A percentile compares a stretch with the other conserved stretches of the same genome.
Conservation (phyloP, 2,113 vertebrate genomes). For the Chaetodon trifascialis region DNA sequence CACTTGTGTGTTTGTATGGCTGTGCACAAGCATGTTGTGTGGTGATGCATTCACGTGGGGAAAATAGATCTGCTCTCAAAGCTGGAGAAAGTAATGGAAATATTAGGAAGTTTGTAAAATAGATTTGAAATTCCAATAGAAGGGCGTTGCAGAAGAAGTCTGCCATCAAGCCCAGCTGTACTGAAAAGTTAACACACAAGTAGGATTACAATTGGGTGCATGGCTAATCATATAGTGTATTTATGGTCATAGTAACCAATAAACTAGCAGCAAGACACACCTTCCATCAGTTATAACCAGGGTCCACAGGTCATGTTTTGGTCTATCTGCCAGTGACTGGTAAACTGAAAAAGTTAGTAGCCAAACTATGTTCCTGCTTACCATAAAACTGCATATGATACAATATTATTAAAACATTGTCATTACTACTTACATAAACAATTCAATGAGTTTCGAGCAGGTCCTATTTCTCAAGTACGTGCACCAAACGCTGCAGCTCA, state of each 20-base stretch:
- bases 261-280: background rate
- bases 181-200: background rate
- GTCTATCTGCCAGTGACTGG: too few species aligned
- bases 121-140: background rate
- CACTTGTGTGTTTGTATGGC: background rate
- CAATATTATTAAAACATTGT: too few species aligned
- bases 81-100: constrained; percentile 8
- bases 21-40: background rate
- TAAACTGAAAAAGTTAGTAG: too few species aligned
- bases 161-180: background rate
- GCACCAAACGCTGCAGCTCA: too few species aligned
- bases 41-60: constrained; percentile 21
- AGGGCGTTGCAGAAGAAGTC: background rate
- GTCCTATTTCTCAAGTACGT: too few species aligned
- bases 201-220: background rate
- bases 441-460: too few species aligned
- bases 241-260: background rate
- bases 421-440: too few species aligned
- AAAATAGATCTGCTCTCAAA: background rate
- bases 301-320: too few species aligned
- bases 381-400: too few species aligned
- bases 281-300: background rate
- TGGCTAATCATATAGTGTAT: background rate
- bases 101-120: background rate
- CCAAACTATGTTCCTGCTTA: too few species aligned